A percentile compares a stretch with the other conserved stretches of the same genome.
These are phyloP conservation scores for Corythaixoides concolor DNA, from an alignment of 2,113 vertebrate species.

Conservation along the genomic window DNA sequence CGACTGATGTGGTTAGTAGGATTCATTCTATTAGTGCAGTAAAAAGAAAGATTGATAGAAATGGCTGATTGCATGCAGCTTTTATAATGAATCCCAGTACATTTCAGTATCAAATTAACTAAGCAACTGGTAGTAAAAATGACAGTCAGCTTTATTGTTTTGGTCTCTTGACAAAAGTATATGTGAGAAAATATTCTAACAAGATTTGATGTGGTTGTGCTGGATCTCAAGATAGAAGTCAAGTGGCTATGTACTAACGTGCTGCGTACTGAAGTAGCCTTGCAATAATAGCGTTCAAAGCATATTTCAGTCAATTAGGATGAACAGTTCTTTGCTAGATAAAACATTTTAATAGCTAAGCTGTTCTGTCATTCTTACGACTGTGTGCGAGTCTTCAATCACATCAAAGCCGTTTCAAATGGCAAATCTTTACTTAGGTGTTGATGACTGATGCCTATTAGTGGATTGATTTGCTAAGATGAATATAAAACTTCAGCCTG, in stretches of 20 bases:
- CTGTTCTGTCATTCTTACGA: slow-evolving; percentile 17
- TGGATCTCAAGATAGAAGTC: not conserved
- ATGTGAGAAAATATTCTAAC: slow-evolving; percentile 32
- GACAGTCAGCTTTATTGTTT: slow-evolving; percentile 42
- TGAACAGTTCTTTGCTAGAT: slow-evolving; percentile 29
- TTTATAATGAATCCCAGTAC: slow-evolving; percentile 32
- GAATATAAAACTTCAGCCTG: slow-evolving; percentile 42
- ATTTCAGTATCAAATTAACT: slow-evolving; percentile 32
- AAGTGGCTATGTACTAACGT: not conserved
- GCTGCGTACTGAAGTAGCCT: not conserved
- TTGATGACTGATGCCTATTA: slow-evolving; percentile 55
- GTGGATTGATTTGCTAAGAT: slow-evolving; percentile 51
- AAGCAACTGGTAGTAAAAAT: slow-evolving; percentile 60
- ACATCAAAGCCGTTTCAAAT: slow-evolving; percentile 54
- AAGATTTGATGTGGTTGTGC: slow-evolving; percentile 27
- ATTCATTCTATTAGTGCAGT: slow-evolving; percentile 16
- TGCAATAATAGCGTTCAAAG: slow-evolving; percentile 25
- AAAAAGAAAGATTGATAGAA: slow-evolving; percentile 37
- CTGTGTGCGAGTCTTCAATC: slow-evolving; percentile 34
- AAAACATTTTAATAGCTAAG: slow-evolving; percentile 48
- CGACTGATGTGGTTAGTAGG: not conserved
- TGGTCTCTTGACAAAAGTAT: slow-evolving; percentile 6
- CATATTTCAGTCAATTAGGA: slow-evolving; percentile 46
- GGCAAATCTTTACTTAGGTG: slow-evolving; percentile 41
- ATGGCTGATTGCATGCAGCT: slow-evolving; percentile 17